phyloP scores from a whole-genome alignment of 2,888 invertebrate genomes.

The Callyntrura guangdongensis region DNA sequence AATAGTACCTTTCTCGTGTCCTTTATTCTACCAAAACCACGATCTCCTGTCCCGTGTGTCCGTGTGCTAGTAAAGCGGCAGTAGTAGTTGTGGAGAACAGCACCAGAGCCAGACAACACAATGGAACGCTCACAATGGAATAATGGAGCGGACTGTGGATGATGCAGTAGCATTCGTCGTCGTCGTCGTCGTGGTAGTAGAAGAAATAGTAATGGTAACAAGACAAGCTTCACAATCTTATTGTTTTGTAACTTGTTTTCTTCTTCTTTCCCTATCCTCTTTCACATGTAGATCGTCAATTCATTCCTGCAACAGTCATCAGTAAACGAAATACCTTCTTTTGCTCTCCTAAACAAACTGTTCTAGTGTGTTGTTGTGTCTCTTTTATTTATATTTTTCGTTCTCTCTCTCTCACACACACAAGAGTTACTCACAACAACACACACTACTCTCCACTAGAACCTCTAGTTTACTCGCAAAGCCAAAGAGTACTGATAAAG shows the following conservation, averaged over 20 bases:
- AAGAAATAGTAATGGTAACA: neutral
- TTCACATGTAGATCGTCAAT: slow-evolving; percentile 45
- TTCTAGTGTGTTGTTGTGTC: neutral
- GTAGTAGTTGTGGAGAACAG: neutral
- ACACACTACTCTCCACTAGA: neutral
- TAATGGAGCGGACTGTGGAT: neutral
- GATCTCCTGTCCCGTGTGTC: neutral
- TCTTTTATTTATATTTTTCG: neutral
- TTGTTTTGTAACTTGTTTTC: slow-evolving; percentile 1
- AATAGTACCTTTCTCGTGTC: neutral
- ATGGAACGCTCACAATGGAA: slow-evolving; percentile 13
- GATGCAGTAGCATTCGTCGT: neutral
- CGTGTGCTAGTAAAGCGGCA: slow-evolving; percentile 5
- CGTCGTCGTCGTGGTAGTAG: no score
- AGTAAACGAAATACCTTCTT: slow-evolving; percentile 5
- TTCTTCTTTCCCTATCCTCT: neutral
- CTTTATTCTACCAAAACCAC: neutral
- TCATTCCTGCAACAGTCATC: slow-evolving; percentile 25
- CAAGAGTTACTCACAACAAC: no score
- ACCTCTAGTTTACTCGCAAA: neutral
- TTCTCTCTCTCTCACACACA: slow-evolving; percentile 4
- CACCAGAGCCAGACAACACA: neutral
- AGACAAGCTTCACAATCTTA: slow-evolving; percentile 46
- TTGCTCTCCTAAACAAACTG: neutral
- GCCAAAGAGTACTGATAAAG: slow-evolving; percentile 36